phyloP scores from a whole-genome alignment of 2,888 invertebrate species.

The Tetrapedia diversipes region DNA sequence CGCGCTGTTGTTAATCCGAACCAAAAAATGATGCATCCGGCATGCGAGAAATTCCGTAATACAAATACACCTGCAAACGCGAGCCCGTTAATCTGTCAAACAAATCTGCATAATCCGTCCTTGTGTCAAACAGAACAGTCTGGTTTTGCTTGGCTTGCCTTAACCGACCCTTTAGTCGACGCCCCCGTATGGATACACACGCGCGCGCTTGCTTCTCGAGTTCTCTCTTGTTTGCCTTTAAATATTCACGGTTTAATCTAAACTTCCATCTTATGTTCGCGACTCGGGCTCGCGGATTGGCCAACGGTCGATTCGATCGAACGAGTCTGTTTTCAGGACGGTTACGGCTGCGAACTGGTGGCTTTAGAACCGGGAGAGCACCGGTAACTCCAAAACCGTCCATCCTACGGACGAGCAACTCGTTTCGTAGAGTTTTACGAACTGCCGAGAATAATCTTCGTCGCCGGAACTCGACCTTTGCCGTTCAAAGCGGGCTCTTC shows the following conservation, averaged over 20 bases:
- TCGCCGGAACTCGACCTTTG: neutral
- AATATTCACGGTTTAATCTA: conserved; percentile 78
- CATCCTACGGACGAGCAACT: neutral
- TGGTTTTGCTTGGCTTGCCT: neutral
- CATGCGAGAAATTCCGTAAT: neutral
- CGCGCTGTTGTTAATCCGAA: too few relatives aligned
- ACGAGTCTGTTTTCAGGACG: conserved; percentile 5
- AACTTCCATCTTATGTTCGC: conserved; percentile 75
- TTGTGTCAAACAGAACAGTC: conserved; percentile 31
- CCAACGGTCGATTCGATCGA: conserved; percentile 49
- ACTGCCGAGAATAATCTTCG: neutral
- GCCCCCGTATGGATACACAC: too few relatives aligned
- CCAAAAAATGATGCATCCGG: conserved; percentile 3
- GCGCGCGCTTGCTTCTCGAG: neutral
- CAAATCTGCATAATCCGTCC: conserved; percentile 68
- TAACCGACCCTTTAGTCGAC: neutral
- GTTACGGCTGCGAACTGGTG: neutral
- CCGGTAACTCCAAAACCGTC: conserved; percentile 5
- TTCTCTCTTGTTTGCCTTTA: conserved; percentile 59
- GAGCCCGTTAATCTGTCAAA: conserved; percentile 63
- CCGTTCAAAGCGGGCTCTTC: neutral
- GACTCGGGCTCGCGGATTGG: conserved; percentile 60
- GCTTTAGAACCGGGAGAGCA: neutral
- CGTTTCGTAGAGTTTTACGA: conserved; percentile 1
- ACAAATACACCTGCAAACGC: conserved; percentile 15